phyloP scores from a whole-genome alignment of 2,797 vertebrate species.

The Pangasius macronema region DNA sequence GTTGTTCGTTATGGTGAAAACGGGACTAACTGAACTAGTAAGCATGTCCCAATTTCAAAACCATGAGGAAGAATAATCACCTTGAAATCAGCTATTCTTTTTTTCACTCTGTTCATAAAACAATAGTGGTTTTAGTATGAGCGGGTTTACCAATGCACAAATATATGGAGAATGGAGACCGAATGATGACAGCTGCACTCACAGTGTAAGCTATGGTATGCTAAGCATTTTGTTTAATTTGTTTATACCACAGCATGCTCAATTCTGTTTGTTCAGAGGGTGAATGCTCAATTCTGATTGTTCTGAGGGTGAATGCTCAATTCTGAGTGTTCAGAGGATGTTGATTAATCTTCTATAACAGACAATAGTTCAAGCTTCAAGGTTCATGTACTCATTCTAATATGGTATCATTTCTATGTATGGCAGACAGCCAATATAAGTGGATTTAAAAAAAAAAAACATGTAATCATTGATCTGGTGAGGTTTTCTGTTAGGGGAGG shows the following conservation, averaged over 20 bases:
- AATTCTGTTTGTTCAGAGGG: neutral
- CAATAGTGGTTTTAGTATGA: neutral
- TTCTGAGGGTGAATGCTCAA: too few species aligned
- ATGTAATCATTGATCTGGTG: neutral
- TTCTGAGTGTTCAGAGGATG: too few species aligned
- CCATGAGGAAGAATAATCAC: neutral
- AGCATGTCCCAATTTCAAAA: neutral
- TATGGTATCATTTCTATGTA: neutral
- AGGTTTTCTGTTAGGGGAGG: neutral
- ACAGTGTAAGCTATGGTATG: neutral
- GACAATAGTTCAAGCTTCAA: neutral
- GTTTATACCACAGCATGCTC: neutral
- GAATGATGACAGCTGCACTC: neutral
- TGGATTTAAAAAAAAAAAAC: neutral
- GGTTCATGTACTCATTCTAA: neutral
- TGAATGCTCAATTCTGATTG: too few species aligned
- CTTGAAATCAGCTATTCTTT: neutral
- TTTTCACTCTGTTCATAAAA: neutral
- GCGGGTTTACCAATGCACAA: neutral
- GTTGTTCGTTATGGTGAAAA: constrained; percentile 18
- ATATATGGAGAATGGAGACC: neutral
- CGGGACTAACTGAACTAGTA: neutral
- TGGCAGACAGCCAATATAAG: neutral
- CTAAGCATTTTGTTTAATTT: neutral
- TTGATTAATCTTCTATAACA: neutral